Evolutionary conservation across 2,113 vertebrate genomes (phyloP), one percentile per base, ranked within the genome.

Genomic region (Pseudonaja textilis): DNA sequence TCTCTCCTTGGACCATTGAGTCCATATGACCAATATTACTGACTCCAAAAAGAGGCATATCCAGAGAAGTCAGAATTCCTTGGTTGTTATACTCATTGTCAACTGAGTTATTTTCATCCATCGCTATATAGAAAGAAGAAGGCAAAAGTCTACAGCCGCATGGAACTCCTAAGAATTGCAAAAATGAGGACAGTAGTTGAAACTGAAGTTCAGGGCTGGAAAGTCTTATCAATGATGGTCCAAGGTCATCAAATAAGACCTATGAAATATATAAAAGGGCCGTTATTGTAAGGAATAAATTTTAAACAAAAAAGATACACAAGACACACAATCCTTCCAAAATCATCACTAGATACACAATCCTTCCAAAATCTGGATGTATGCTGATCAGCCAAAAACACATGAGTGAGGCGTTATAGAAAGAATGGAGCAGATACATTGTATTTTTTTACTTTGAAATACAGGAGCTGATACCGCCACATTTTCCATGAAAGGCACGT

Each of bases 221-320:
- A 50, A 99, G 96, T 34, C 93, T 97, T 94, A 99, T 98, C 88
- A 99, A 95, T 86, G 99, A 99, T 0, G 97, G 97, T 0, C 99
- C 98, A 0, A 99, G 98, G 93, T 99, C 99, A 95, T 99, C 99
- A 97, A 99, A 99, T 91, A 99, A 93, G 50, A 99, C 99, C 99
- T 99, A 96, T 45, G 47, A 92, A 69, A 16, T 39, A 90, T 9
- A 91, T 26, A 50, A 54, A 90, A 39, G 18, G 5, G 4, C 3
- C 2, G 8, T 39, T 93, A 90, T 16, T 26, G 4, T 14, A 34
- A 11, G n/a, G 45, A 81, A 94, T 69, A 16, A 7, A 74, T 5
- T 34, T 91, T 90, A 87, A 16, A 61, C 29, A 90, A 22, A 22
- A 45, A 87, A 89, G n/a, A n/a, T n/a, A n/a, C n/a, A n/a, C n/a